These are phyloP conservation scores for Nannoperca obscura DNA, from an alignment of 2,797 vertebrate species.

Conservation along the genomic window DNA sequence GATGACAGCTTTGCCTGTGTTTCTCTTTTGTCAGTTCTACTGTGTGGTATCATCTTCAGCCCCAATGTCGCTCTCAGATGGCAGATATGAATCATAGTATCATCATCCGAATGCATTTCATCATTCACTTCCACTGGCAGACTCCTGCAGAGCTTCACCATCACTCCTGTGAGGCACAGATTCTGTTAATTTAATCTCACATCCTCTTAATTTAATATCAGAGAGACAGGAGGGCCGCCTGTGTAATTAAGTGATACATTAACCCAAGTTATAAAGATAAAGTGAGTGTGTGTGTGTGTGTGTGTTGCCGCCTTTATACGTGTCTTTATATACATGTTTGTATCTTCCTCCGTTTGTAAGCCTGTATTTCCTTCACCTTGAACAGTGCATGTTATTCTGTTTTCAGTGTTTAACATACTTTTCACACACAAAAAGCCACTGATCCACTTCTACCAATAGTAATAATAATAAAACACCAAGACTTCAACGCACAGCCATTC, in stretches of 20 bases:
- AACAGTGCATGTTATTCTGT: neutral
- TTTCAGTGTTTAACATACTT: neutral
- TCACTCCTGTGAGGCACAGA: conserved; percentile 45
- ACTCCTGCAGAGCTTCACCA: conserved; percentile 27
- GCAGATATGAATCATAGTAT: conserved; percentile 53
- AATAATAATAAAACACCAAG: neutral
- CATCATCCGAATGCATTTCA: conserved; percentile 41
- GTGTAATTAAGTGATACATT: conserved; percentile 65
- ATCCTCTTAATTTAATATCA: conserved; percentile 63
- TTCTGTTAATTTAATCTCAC: conserved; percentile 57
- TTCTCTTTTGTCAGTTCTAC: conserved; percentile 58
- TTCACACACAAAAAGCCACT: neutral
- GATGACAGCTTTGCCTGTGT: conserved; percentile 50
- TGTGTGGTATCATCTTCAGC: conserved; percentile 24
- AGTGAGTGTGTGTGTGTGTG: conserved; percentile 12
- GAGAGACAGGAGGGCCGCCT: conserved; percentile 31
- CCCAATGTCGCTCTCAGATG: conserved; percentile 34
- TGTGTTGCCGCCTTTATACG: neutral
- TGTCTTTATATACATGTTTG: neutral
- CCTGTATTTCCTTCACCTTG: neutral
- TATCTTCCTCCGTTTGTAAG: neutral
- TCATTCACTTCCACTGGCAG: conserved; percentile 47
- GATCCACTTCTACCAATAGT: neutral
- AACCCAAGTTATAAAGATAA: conserved; percentile 40
- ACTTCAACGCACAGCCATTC: neutral